phyloP scores from a whole-genome alignment of 2,113 vertebrate species.

The Trogon melanurus region DNA sequence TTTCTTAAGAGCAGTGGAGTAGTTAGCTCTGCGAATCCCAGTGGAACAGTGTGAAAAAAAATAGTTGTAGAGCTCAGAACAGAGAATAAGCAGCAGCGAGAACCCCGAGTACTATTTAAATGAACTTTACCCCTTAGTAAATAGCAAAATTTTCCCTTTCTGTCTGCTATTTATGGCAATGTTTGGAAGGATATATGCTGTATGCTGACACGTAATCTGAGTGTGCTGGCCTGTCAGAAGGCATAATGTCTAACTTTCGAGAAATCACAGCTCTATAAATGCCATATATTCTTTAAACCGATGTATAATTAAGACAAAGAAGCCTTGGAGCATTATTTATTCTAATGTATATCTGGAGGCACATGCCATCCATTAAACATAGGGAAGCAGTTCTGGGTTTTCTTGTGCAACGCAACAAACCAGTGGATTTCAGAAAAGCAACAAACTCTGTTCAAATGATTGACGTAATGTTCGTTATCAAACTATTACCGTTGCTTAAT shows the following conservation, averaged over 20 bases:
- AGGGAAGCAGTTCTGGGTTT: neutral
- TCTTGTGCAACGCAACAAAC: neutral
- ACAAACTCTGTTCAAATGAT: neutral
- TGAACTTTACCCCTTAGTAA: neutral
- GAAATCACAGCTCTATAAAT: neutral
- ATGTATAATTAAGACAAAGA: neutral
- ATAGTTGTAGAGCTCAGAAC: neutral
- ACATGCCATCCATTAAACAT: neutral
- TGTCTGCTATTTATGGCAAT: neutral
- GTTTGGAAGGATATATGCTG: neutral
- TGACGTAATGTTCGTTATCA: fast-evolving
- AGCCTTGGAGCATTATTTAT: neutral
- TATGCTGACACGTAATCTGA: neutral
- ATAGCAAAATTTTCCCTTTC: neutral
- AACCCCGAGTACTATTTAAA: neutral
- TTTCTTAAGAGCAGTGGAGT: neutral
- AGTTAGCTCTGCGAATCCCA: neutral
- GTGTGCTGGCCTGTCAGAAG: neutral
- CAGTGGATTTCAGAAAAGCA: neutral
- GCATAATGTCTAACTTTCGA: neutral
- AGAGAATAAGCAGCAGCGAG: neutral
- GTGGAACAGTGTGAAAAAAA: neutral
- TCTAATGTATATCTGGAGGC: neutral
- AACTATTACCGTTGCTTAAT: neutral
- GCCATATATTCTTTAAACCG: neutral